Evolutionary conservation across 2,113 vertebrate species (phyloP), one percentile per base, ranked within the genome.

Genomic region (Micronisus gabar): DNA sequence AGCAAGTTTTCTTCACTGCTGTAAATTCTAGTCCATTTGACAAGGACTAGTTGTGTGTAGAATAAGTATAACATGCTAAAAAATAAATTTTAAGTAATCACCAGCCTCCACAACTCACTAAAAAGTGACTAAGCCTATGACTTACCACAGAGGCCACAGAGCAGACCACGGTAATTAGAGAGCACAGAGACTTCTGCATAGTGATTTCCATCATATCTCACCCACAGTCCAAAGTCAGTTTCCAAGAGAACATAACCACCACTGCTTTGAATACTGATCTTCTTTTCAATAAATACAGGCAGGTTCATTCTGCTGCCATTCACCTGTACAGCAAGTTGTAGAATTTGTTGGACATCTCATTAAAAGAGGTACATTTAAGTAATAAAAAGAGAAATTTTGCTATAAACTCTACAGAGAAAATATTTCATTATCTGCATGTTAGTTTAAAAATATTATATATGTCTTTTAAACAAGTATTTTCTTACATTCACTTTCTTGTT

Each of bases 101-200:
- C 11, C 17, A 40, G 17, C 45, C 36, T 81, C 26, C n/a, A 50
- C 4, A 70, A 56, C 32, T 41, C 43, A 55, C 26, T 55, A 56
- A 78, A 76, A 81, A 56, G 23, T 27, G 22, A 34, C 52, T n/a
- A 74, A 52, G 23, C 6, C 15, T 61, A 29, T 29, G 32, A 96
- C 89, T 98, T 98, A 99, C 99, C 99, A 95, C 99, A 99, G 82
- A 99, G 96, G 80, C 99, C 99, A 71, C 99, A 99, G 75, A 99
- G 98, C 38, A 98, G 97, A 32, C 96, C 98, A 16, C 52, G 96
- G 97, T 98, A 99, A 59, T 95, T 84, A 40, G 96, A 96, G 4
- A 98, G 98, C 80, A 99, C 74, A 16, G 98, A 98, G 43, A 99
- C 98, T 67, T 99, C 99, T 52, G 98, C 98, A 2, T 99, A 98